Evolutionary conservation across 2,797 vertebrate species (phyloP).

Genomic region (Pseudochirops cupreus): DNA sequence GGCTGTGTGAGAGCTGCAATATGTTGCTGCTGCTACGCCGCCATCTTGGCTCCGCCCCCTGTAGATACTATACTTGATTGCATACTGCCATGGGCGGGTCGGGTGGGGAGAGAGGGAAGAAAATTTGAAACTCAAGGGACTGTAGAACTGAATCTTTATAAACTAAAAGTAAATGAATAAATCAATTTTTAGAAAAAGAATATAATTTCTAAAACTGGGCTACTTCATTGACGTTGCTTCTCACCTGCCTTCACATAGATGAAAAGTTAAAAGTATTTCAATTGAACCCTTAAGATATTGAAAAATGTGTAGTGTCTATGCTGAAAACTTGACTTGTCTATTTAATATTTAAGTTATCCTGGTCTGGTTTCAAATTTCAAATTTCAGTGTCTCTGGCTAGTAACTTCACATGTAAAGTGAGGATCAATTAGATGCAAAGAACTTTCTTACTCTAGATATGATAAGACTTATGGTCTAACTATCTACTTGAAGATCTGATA

Average conservation of each 20-base stretch:
- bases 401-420: neutral
- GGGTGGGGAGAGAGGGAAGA: no score
- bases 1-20: no score
- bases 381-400: neutral
- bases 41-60: no score
- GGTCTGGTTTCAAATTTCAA: no score
- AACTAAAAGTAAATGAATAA: no score
- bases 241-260: constrained; percentile 34
- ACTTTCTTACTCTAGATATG: neutral
- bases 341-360: neutral
- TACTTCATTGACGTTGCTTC: constrained; percentile 27
- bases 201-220: constrained; percentile 12
- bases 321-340: neutral
- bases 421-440: neutral
- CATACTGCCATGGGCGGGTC: no score
- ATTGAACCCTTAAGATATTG: neutral
- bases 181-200: no score
- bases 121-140: no score
- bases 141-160: no score
- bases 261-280: constrained; percentile 49
- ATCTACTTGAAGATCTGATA: neutral
- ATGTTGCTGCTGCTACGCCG: no score
- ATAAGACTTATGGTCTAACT: neutral
- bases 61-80: no score
- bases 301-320: neutral